These are phyloP conservation scores for Anolis apletophallus DNA, from an alignment of 2,797 vertebrate genomes.

Conservation along the genomic window DNA sequence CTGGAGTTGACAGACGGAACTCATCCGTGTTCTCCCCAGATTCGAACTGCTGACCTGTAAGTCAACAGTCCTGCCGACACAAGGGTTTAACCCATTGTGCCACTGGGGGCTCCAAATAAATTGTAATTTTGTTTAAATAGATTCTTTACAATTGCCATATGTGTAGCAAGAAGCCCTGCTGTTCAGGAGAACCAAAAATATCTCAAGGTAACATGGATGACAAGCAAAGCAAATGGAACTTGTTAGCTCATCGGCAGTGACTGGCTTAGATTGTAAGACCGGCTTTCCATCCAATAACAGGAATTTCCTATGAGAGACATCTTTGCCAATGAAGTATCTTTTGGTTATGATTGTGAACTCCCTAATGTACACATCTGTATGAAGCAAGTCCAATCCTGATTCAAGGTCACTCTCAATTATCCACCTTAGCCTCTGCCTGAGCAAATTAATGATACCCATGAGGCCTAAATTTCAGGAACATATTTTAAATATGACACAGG, in stretches of 20 bases:
- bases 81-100: too few relatives aligned
- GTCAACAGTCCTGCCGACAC: too few relatives aligned
- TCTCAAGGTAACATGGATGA: conserved; percentile 5
- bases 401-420: conserved; percentile 22
- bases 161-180: background rate
- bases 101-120: background rate
- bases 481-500: background rate
- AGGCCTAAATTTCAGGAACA: conserved; percentile 16
- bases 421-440: conserved; percentile 8
- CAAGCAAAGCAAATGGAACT: background rate
- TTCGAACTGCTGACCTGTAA: too few relatives aligned
- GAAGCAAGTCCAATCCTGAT: conserved; percentile 26
- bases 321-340: conserved; percentile 14
- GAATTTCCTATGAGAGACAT: conserved; percentile 18
- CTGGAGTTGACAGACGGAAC: too few relatives aligned
- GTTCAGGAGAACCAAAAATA: background rate
- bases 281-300: background rate
- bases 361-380: conserved; percentile 22
- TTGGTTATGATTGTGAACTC: conserved; percentile 34
- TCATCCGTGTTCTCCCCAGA: too few relatives aligned
- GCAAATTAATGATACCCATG: background rate
- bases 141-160: background rate
- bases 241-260: conserved; percentile 24
- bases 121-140: background rate
- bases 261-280: background rate